These are phyloP conservation scores for Syngnathus floridae DNA, from an alignment of 2,113 vertebrate species.

Conservation along the genomic window DNA sequence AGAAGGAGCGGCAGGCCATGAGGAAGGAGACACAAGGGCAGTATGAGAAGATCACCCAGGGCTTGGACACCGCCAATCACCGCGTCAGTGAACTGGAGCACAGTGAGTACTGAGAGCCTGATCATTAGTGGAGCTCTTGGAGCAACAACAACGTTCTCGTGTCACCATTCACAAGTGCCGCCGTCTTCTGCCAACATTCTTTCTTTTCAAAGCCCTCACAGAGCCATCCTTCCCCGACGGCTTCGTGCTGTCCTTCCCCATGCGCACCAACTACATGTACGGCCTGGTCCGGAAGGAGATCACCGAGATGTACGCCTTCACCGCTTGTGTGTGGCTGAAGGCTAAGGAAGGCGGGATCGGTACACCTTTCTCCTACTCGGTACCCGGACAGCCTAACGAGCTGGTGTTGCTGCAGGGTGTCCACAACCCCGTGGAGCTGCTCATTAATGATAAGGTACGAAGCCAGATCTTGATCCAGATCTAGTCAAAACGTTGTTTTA, in stretches of 20 bases:
- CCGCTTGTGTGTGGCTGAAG: slow-evolving; percentile 87
- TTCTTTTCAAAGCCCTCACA: slow-evolving; percentile 47
- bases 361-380: slow-evolving; percentile 94
- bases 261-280: slow-evolving; percentile 95
- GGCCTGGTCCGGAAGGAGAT: slow-evolving; percentile 83
- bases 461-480: background rate
- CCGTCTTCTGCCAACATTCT: slow-evolving; percentile 6
- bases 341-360: slow-evolving; percentile 79
- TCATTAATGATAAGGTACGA: slow-evolving; percentile 91
- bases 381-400: slow-evolving; percentile 86
- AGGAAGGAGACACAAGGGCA: slow-evolving; percentile 75
- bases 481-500: no score
- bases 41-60: slow-evolving; percentile 82
- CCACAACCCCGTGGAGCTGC: slow-evolving; percentile 87
- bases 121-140: slow-evolving; percentile 27
- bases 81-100: slow-evolving; percentile 84
- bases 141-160: slow-evolving; percentile 2
- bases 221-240: slow-evolving; percentile 78
- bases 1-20: slow-evolving; percentile 82
- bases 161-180: background rate
- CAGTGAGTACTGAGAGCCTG: slow-evolving; percentile 69
- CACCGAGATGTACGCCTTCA: slow-evolving; percentile 91
- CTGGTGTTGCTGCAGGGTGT: slow-evolving; percentile 89
- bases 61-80: slow-evolving; percentile 79
- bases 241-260: slow-evolving; percentile 86